A percentile compares a stretch with the other conserved stretches of the same genome.
Conservation (phyloP, 2,888 invertebrate species). For the Aporophyla lueneburgensis region DNA sequence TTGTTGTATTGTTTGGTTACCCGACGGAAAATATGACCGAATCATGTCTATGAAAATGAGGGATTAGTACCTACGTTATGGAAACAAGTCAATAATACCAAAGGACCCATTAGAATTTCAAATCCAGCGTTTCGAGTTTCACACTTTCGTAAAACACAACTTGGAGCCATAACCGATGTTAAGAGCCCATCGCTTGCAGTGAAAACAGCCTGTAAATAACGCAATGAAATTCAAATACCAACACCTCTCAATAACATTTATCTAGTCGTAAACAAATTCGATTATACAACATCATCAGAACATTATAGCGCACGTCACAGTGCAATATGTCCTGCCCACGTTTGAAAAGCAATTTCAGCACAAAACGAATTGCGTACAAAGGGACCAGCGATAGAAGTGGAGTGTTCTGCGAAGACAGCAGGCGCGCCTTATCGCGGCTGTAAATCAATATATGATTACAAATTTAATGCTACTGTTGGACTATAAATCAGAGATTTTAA, state of each 20-base stretch:
- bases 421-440: conserved; percentile 88
- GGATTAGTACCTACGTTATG: not conserved
- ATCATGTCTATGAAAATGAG: conserved; percentile 19
- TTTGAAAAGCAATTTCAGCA: conserved; percentile 82
- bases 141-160: conserved; percentile 58
- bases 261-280: conserved; percentile 67
- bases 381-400: conserved; percentile 77
- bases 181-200: conserved; percentile 50
- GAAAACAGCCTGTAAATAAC: conserved; percentile 52
- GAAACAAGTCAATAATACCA: conserved; percentile 32
- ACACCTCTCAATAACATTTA: conserved; percentile 67
- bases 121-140: conserved; percentile 45
- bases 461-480: conserved; percentile 91
- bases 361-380: conserved; percentile 73
- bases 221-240: conserved; percentile 68
- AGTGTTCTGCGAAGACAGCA: conserved; percentile 86
- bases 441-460: conserved; percentile 91
- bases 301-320: conserved; percentile 60
- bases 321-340: conserved; percentile 70
- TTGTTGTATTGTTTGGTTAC: conserved; percentile 54
- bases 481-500: conserved; percentile 90
- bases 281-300: conserved; percentile 70
- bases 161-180: conserved; percentile 33
- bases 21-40: conserved; percentile 3
- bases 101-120: conserved; percentile 38